A percentile compares a stretch with the other conserved stretches of the same genome.
phyloP scores from a whole-genome alignment of 1,140 invertebrate genomes.

The Bombyx mandarina region DNA sequence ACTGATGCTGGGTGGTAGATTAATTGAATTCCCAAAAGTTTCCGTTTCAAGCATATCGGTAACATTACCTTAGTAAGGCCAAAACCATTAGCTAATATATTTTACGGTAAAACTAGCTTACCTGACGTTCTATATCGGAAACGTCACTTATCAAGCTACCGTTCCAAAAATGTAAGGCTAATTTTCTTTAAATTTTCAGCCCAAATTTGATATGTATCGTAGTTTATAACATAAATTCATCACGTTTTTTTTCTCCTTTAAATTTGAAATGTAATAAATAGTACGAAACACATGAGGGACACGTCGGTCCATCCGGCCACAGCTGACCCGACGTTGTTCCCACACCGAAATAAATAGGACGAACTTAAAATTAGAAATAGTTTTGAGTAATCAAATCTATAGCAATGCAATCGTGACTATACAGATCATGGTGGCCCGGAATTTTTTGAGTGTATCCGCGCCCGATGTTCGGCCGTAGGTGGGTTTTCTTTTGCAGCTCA shows the following conservation, averaged over 20 bases:
- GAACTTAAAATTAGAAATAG: constrained; percentile 21
- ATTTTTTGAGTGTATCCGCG: constrained; percentile 23
- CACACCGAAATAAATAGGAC: constrained; percentile 33
- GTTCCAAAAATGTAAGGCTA: constrained; percentile 46
- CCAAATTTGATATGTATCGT: constrained; percentile 68
- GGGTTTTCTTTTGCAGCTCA: constrained; percentile 82
- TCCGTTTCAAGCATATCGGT: constrained; percentile 22
- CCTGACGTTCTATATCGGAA: constrained; percentile 30
- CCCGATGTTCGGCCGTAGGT: constrained; percentile 40
- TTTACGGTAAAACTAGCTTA: constrained; percentile 35
- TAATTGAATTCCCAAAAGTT: constrained; percentile 8
- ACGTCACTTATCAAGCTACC: constrained; percentile 51
- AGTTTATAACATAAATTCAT: constrained; percentile 62
- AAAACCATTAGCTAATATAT: constrained; percentile 49
- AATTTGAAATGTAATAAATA: constrained; percentile 21
- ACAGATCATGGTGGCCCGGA: constrained; percentile 29
- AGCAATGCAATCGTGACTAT: constrained; percentile 36
- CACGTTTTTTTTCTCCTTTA: constrained; percentile 25
- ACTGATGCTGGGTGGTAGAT: constrained; percentile 20
- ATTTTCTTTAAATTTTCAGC: constrained; percentile 48
- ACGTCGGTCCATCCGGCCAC: constrained; percentile 58
- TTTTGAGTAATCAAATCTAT: constrained; percentile 23
- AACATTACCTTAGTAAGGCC: constrained; percentile 53
- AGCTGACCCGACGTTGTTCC: constrained; percentile 40
- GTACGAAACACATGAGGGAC: constrained; percentile 28